Evolutionary conservation across 1,140 invertebrate genomes (phyloP).

Genomic region (Trachelipus rathkii): DNA sequence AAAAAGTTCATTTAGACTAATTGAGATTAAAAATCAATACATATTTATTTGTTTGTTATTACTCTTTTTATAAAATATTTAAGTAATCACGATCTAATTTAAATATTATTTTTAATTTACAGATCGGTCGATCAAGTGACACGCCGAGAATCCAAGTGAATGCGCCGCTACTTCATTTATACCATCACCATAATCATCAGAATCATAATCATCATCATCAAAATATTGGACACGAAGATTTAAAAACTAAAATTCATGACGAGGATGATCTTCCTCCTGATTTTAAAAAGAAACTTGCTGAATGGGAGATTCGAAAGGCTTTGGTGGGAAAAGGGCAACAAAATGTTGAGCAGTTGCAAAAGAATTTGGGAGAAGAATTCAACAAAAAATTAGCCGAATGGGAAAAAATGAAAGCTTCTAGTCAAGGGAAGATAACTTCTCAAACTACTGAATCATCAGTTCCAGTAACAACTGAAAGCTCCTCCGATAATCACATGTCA

Average conservation of each 20-base stretch:
- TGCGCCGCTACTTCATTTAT: too few species aligned
- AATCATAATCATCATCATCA: not conserved
- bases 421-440: not conserved
- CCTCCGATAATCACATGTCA: not conserved
- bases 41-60: too few species aligned
- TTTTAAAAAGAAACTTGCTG: slow-evolving; percentile 44
- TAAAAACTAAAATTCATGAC: slow-evolving; percentile 40
- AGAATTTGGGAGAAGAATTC: slow-evolving; percentile 54
- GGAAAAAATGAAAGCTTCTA: slow-evolving; percentile 48
- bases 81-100: too few species aligned
- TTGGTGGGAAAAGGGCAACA: slow-evolving; percentile 41
- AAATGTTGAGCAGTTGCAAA: slow-evolving; percentile 52
- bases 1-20: too few species aligned
- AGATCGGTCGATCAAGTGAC: too few species aligned
- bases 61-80: too few species aligned
- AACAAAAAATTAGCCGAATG: slow-evolving; percentile 55
- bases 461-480: not conserved
- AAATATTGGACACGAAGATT: slow-evolving; percentile 33
- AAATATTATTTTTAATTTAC: too few species aligned
- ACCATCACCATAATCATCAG: not conserved
- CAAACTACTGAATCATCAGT: not conserved
- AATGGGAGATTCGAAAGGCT: slow-evolving; percentile 46
- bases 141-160: too few species aligned
- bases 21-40: too few species aligned
- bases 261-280: slow-evolving; percentile 45